Conservation (phyloP, 2,113 vertebrate species). For the Rutilus rutilus region DNA sequence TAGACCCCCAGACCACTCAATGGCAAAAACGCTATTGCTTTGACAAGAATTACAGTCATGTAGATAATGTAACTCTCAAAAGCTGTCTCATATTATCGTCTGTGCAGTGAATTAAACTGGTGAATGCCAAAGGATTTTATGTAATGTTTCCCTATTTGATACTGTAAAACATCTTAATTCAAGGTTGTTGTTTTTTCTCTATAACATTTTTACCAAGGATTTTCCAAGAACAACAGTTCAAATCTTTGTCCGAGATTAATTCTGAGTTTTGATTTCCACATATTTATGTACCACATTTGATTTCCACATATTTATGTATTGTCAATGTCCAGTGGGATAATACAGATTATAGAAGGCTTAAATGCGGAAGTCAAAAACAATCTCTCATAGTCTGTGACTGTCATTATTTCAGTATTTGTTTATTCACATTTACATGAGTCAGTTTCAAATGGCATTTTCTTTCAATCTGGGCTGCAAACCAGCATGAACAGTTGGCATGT, state of each 20-base stretch:
- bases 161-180: not conserved
- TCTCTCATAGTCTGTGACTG: conserved; percentile 7
- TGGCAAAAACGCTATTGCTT: not conserved
- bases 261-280: not conserved
- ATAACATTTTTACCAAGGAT: not conserved
- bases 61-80: not conserved
- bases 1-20: not conserved
- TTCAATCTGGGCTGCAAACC: conserved; percentile 41
- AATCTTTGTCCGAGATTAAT: not conserved
- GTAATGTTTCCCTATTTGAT: not conserved
- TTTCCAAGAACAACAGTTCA: not conserved
- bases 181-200: not conserved
- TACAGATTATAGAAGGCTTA: not conserved
- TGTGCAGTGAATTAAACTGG: not conserved
- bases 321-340: not conserved
- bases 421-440: conserved; percentile 25
- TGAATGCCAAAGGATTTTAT: not conserved
- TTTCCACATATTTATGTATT: not conserved
- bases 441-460: conserved; percentile 36
- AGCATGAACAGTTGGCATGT: conserved; percentile 40
- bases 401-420: conserved; percentile 10
- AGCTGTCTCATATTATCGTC: not conserved
- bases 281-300: not conserved
- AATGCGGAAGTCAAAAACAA: not conserved
- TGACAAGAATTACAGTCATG: not conserved